A percentile compares a stretch with the other conserved stretches of the same genome.
Conservation (phyloP, 2,888 invertebrate genomes). For the Petrophora chlorosata region DNA sequence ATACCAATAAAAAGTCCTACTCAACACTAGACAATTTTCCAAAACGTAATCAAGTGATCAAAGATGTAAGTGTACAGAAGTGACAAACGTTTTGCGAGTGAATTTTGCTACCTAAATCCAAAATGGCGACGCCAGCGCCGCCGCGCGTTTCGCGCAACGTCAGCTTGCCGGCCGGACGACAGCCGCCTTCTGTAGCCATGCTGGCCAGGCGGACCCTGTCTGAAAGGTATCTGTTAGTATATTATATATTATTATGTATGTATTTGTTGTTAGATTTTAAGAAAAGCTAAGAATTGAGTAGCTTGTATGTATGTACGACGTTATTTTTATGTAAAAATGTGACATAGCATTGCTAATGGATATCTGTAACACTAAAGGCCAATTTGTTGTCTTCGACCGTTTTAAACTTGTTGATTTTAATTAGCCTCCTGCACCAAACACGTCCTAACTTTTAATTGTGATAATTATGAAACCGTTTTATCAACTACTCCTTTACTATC, state of each 20-base stretch:
- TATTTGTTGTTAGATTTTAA: neutral
- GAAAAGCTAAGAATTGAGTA: too few relatives aligned
- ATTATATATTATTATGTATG: conserved; percentile 10
- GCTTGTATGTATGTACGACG: neutral
- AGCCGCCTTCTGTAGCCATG: conserved; percentile 68
- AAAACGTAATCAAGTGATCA: too few relatives aligned
- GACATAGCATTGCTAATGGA: too few relatives aligned
- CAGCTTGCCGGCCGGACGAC: conserved; percentile 75
- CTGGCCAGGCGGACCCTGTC: conserved; percentile 72
- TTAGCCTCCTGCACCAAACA: too few relatives aligned
- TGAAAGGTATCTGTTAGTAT: conserved; percentile 64
- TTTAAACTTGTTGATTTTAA: too few relatives aligned
- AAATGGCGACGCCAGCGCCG: conserved; percentile 66
- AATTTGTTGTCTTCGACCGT: too few relatives aligned
- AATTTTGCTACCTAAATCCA: conserved; percentile 12
- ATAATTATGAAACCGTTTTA: too few relatives aligned
- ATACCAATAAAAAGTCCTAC: too few relatives aligned
- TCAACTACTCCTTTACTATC: too few relatives aligned
- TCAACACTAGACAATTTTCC: too few relatives aligned
- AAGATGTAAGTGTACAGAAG: conserved; percentile 27
- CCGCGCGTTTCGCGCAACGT: conserved; percentile 76
- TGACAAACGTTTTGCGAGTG: conserved; percentile 12
- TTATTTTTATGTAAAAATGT: neutral
- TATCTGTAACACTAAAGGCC: too few relatives aligned
- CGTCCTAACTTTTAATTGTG: too few relatives aligned